phyloP scores from a whole-genome alignment of 2,113 vertebrate genomes.

The Nicator chloris region DNA sequence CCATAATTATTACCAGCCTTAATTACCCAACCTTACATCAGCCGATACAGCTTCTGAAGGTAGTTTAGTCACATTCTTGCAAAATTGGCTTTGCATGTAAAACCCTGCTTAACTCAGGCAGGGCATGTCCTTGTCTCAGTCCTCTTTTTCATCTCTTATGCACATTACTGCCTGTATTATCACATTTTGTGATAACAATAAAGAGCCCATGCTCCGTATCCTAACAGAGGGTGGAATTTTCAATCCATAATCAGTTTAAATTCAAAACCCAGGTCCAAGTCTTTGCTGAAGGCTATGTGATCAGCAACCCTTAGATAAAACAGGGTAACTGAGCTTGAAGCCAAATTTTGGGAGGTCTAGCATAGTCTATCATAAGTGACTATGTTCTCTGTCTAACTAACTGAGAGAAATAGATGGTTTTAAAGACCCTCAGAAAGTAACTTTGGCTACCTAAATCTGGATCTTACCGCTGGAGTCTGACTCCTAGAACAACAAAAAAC shows the following conservation, averaged over 20 bases:
- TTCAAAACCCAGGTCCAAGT: neutral
- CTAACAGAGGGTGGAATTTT: neutral
- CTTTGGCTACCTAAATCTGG: neutral
- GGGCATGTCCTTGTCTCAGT: constrained; percentile 11
- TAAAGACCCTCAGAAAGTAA: neutral
- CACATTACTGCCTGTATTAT: neutral
- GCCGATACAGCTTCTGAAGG: neutral
- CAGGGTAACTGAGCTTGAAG: neutral
- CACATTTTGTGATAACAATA: neutral
- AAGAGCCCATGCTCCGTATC: neutral
- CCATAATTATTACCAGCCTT: neutral
- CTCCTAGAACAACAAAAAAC: neutral
- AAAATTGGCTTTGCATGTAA: neutral
- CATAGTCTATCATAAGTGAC: neutral
- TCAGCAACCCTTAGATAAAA: neutral
- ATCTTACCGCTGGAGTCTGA: neutral
- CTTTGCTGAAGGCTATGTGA: neutral
- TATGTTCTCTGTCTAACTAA: neutral
- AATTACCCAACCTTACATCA: neutral
- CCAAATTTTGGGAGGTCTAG: neutral
- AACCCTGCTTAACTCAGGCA: neutral
- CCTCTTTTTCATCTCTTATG: constrained; percentile 1
- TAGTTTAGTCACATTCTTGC: neutral
- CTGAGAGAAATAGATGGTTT: neutral
- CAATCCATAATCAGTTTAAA: neutral